A percentile compares a stretch with the other conserved stretches of the same genome.
Conservation (phyloP, 2,888 invertebrate species). For the Diarsia rubi region DNA sequence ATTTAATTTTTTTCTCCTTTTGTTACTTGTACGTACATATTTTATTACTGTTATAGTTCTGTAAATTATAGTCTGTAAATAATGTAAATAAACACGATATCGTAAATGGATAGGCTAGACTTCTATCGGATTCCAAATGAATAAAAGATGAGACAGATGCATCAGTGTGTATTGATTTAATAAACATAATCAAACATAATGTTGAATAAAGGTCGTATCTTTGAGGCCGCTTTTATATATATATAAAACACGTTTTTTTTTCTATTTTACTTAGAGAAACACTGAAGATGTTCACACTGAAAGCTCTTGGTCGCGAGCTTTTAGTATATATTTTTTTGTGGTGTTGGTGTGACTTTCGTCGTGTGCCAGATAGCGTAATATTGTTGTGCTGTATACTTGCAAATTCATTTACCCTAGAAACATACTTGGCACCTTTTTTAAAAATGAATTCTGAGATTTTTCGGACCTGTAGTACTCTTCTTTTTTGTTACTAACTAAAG, state of each 20-base stretch:
- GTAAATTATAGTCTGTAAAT: too few relatives aligned
- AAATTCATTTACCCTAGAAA: neutral
- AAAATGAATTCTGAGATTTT: neutral
- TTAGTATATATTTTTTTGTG: conserved; percentile 17
- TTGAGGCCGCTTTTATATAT: conserved; percentile 21
- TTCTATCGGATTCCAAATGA: conserved; percentile 51
- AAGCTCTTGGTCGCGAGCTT: conserved; percentile 16
- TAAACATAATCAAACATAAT: conserved; percentile 26
- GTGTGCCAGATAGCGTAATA: neutral
- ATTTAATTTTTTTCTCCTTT: too few relatives aligned
- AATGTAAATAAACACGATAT: conserved; percentile 7
- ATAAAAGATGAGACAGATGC: conserved; percentile 54
- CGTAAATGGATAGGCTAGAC: conserved; percentile 49
- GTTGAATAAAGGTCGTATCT: conserved; percentile 31
- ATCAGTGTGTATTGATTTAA: conserved; percentile 52
- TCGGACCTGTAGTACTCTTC: neutral
- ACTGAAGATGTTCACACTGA: conserved; percentile 29
- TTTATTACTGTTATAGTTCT: too few relatives aligned
- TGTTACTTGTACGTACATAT: too few relatives aligned
- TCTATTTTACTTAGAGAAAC: conserved; percentile 24
- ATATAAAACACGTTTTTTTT: conserved; percentile 6
- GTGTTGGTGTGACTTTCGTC: neutral
- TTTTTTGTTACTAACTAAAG: neutral
- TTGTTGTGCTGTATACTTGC: neutral
- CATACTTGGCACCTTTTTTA: neutral